These are phyloP conservation scores for Clusia tigrina DNA, from an alignment of 2,888 invertebrate genomes.

Conservation along the genomic window DNA sequence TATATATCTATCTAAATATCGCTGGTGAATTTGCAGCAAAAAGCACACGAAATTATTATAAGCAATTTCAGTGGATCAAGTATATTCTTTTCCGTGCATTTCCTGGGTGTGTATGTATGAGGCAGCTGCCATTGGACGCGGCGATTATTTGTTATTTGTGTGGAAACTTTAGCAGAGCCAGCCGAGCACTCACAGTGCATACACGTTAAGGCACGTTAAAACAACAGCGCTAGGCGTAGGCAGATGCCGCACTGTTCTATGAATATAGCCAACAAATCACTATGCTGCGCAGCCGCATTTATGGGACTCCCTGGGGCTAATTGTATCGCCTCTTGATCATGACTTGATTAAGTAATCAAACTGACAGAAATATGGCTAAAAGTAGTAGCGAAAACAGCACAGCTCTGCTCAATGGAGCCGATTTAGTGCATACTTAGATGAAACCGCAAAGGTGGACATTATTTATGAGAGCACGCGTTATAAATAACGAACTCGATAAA, in stretches of 20 bases:
- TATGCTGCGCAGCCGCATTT: constrained; percentile 36
- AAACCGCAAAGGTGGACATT: not conserved
- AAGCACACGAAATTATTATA: no score
- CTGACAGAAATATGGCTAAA: constrained; percentile 38
- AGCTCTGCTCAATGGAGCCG: no score
- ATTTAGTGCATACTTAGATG: not conserved
- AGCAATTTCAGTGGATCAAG: no score
- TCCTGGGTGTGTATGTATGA: no score
- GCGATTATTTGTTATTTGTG: no score
- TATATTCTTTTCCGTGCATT: no score
- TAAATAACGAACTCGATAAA: no score
- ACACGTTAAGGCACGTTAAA: constrained; percentile 26
- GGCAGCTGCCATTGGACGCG: no score
- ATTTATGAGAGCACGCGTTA: not conserved
- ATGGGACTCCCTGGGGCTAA: constrained; percentile 51
- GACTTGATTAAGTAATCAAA: constrained; percentile 58
- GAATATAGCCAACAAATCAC: constrained; percentile 40
- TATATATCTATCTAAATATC: no score
- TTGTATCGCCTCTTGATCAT: constrained; percentile 47
- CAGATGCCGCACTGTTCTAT: constrained; percentile 27
- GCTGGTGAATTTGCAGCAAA: no score
- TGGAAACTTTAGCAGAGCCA: no score
- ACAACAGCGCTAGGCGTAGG: constrained; percentile 26
- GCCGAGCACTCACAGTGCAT: not conserved
- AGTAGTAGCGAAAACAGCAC: no score